A percentile compares a stretch with the other conserved stretches of the same genome.
Conservation (phyloP, 2,888 invertebrate genomes). For the Sphinx pinastri region DNA sequence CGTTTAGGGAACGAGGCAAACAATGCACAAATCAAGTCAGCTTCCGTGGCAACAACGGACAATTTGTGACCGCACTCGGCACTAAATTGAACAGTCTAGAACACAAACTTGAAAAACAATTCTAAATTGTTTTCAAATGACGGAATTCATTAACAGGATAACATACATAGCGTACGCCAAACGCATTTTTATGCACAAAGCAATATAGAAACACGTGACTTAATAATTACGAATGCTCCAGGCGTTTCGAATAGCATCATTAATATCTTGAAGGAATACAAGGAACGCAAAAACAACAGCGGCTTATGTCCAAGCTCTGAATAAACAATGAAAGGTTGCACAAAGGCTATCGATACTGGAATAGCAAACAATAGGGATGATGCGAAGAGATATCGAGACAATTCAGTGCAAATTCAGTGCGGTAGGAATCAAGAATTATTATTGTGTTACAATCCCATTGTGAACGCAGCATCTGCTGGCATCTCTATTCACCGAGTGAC, state of each 20-base stretch:
- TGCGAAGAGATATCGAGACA: slow-evolving; percentile 10
- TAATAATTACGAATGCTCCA: background rate
- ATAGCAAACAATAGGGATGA: slow-evolving; percentile 34
- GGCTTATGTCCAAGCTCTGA: slow-evolving; percentile 45
- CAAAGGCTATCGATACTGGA: slow-evolving; percentile 53
- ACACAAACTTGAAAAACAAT: background rate
- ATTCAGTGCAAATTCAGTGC: slow-evolving; percentile 35
- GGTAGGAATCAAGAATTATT: slow-evolving; percentile 44
- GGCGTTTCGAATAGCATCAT: slow-evolving; percentile 35
- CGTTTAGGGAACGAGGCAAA: slow-evolving; percentile 49
- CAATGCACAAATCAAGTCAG: slow-evolving; percentile 50
- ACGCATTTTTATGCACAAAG: background rate
- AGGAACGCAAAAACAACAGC: slow-evolving; percentile 50
- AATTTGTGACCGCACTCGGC: background rate
- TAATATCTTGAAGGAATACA: slow-evolving; percentile 35
- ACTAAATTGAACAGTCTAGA: slow-evolving; percentile 12
- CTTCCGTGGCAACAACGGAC: background rate
- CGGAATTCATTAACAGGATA: slow-evolving; percentile 37
- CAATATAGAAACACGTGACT: background rate
- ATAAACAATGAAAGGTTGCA: slow-evolving; percentile 59
- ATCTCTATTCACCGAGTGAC: slow-evolving; percentile 69
- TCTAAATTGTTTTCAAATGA: slow-evolving; percentile 29
- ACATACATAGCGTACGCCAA: slow-evolving; percentile 11
- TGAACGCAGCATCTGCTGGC: slow-evolving; percentile 67
- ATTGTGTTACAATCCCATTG: slow-evolving; percentile 58